A percentile compares a stretch with the other conserved stretches of the same genome.
Conservation (phyloP, 2,888 invertebrate genomes). For the Chrysopilus asiliformis region DNA sequence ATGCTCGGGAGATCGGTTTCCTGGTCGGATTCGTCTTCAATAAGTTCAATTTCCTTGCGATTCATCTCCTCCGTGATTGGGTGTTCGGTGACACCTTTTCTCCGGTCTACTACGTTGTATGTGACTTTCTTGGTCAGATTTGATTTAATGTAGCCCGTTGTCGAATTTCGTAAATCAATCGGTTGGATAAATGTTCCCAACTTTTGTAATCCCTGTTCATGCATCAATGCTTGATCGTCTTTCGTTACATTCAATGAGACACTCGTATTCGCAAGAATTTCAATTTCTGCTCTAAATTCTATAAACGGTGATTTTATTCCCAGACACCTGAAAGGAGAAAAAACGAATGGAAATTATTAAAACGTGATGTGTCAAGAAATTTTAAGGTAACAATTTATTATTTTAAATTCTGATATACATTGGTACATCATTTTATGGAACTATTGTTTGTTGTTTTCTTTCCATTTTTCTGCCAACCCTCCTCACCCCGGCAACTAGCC, state of each 20-base stretch:
- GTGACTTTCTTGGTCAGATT: constrained; percentile 30
- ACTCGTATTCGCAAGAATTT: constrained; percentile 32
- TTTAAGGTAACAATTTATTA: too few relatives aligned
- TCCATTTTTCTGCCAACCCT: too few relatives aligned
- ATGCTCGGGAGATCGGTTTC: constrained; percentile 20
- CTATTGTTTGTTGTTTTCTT: too few relatives aligned
- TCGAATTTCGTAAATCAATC: constrained; percentile 30
- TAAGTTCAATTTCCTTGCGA: constrained; percentile 32
- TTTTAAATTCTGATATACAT: neutral
- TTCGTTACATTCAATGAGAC: constrained; percentile 33
- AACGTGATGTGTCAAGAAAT: too few relatives aligned
- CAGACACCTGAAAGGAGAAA: constrained; percentile 25
- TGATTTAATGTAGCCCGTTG: constrained; percentile 31
- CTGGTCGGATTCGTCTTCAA: constrained; percentile 28
- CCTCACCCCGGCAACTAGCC: too few relatives aligned
- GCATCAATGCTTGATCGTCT: constrained; percentile 34
- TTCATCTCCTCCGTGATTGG: constrained; percentile 35
- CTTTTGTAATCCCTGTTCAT: constrained; percentile 32
- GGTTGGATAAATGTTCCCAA: constrained; percentile 34
- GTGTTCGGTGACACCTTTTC: constrained; percentile 13
- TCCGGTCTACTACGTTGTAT: constrained; percentile 17
- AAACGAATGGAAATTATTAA: too few relatives aligned
- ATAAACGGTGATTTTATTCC: constrained; percentile 35
- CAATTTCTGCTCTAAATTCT: constrained; percentile 30
- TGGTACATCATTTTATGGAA: too few relatives aligned